Evolutionary conservation across 2,113 vertebrate genomes (phyloP), one percentile per base, ranked within the genome.

Genomic region (Columba janthina): DNA sequence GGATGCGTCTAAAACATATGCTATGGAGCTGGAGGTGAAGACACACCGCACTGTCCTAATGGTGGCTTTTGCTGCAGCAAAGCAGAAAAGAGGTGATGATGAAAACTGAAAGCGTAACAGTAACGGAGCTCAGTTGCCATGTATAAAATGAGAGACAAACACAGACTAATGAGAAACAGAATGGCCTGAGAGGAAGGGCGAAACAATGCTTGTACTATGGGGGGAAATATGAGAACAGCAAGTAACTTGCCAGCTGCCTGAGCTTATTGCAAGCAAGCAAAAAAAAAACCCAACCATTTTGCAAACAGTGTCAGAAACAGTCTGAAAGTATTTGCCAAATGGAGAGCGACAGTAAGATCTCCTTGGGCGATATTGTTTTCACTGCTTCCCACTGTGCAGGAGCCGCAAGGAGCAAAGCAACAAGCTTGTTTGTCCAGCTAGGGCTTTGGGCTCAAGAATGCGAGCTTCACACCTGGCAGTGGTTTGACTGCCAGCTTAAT

Each of bases 81-180:
- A 78, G 53, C 26, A 87, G 73, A 9, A 14, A 21, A 44, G 80
- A 81, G 54, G 31, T 1, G 4, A 77, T 64, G 60, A 40, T 0
- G 15, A 86, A 87, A 92, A 62, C 50, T 65, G 65, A 24, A 77
- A 91, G 80, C 5, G 4, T 71, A 56, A 77, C 24, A 61, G 69
- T 57, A 77, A 61, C 26, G 53, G 44, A 84, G 62, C 53, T 91
- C 22, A 61, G 73, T 16, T 81, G 91, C 54, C 61, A 7, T 25
- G n/a, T 48, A 69, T 53, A 53, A 75, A 95, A 38, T 0, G 0
- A 67, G 80, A 81, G 70, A 75, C 67, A 78, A 96, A 75, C 72
- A 71, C 38, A 53, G 60, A 8, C 51, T 95, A 96, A 94, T 89
- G 56, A 95, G 89, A 94, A 95, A 81, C 95, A 97, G 92, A 93